Base-by-base conservation (phyloP, 2,797 vertebrate genomes). In the Epinephelus awoara region DNA sequence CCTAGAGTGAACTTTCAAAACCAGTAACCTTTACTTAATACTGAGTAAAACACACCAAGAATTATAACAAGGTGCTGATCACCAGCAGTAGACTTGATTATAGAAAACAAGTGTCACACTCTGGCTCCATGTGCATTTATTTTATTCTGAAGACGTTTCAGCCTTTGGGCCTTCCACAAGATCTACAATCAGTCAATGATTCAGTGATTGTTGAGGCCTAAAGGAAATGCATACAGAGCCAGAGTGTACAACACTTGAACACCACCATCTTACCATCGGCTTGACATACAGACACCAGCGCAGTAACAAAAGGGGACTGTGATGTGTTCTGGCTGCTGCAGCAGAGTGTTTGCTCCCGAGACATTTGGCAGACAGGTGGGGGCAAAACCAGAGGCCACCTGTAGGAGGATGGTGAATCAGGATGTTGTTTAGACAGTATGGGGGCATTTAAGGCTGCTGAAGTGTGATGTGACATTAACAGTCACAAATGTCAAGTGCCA, bases 401-500 rank as follows among this genome's bases (percentile, higher is more conserved):
- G 85, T 76, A 72, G 65, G 69, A 79, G 63, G 63, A 55, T 21
- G 40, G 69, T 85, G 81, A 88, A 87, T 86, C 57, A 74, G 34
- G 70, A 79, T 80, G 72, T 87, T 91, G 82, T 91, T 88, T 51
- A 66, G 69, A 76, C 66, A 21, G 68, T 63, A 23, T 40, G 54
- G 67, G 67, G 81, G 75, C 75, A 67, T 71, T 65, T 62, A 74
- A 65, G 51, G 27, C 77, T 83, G 80, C 65, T 82, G 67, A 50
- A 42, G 77, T 72, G 84, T 52, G 55, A 77, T 74, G 68, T 79
- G 80, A 80, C 74, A 79, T 72, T 82, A 87, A 55, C 77, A 83
- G 81, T 78, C 79, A 80, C 87, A 93, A 90, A 72, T 91, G 90
- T 85, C 85, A 83, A 73, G 77, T 58, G 71, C 67, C 90, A 90